A percentile compares a stretch with the other conserved stretches of the same genome.
Conservation (phyloP, 2,888 invertebrate genomes). For the Drosophila austrosaltans region DNA sequence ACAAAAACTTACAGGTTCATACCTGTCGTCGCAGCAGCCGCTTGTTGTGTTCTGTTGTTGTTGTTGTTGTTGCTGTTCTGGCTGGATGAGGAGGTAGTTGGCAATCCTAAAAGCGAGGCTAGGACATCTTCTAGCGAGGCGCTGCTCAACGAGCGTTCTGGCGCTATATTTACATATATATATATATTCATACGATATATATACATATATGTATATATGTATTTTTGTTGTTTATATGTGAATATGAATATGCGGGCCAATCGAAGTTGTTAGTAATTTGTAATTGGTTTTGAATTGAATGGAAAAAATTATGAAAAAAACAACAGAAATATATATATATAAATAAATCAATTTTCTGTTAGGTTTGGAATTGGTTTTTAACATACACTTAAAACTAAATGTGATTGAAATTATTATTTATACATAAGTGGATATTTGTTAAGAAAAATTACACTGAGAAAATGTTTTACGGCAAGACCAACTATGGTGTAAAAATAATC, state of each 20-base stretch:
- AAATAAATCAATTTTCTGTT: constrained; percentile 5
- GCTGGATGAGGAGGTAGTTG: constrained; percentile 84
- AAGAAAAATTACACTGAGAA: constrained; percentile 71
- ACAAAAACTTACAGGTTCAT: constrained; percentile 90
- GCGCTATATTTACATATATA: constrained; percentile 72
- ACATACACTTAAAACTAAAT: constrained; percentile 9
- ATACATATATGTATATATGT: constrained; percentile 2
- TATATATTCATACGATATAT: constrained; percentile 10
- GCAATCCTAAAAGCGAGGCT: constrained; percentile 94
- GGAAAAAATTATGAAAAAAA: constrained; percentile 44
- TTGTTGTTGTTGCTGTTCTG: constrained; percentile 53
- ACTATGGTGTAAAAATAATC: constrained; percentile 19
- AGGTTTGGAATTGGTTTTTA: not conserved
- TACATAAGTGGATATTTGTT: constrained; percentile 44
- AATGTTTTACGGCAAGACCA: constrained; percentile 34
- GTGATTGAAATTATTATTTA: constrained; percentile 2
- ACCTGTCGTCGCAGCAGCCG: constrained; percentile 87
- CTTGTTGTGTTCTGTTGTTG: constrained; percentile 47
- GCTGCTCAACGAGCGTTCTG: constrained; percentile 89
- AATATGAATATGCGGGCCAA: constrained; percentile 2
- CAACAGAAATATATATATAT: constrained; percentile 49
- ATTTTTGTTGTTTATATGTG: not conserved
- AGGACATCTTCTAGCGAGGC: constrained; percentile 97
- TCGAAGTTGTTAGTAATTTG: constrained; percentile 3
- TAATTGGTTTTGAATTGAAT: constrained; percentile 7